Percentiles rank a stretch among this genome's conserved stretches.
Evolutionary conservation across 30 jellyfish, hydroid and myxozoan species (phyloP).

Genomic region (Pseudorhiza aurosa): DNA sequence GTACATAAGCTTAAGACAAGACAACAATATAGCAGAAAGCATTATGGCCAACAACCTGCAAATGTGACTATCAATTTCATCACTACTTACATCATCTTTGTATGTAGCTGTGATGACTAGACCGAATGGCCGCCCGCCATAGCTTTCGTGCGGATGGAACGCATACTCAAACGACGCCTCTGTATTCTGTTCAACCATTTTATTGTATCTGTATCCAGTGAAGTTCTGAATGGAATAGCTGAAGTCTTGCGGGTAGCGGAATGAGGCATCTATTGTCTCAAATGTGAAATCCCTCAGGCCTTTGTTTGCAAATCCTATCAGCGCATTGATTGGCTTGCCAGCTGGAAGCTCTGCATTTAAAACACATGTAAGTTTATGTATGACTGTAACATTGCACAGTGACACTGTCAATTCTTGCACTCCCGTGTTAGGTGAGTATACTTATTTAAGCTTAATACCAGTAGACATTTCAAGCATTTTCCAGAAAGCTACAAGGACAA

Average conservation of each 20-base stretch:
- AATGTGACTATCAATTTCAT: too few species aligned
- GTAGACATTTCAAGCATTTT: too few species aligned
- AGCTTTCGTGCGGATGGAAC: conserved; percentile 91
- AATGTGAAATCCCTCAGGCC: conserved; percentile 85
- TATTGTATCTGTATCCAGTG: conserved; percentile 85
- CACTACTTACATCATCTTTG: conserved; percentile 81
- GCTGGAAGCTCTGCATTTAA: conserved; percentile 79
- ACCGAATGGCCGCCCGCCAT: conserved; percentile 96
- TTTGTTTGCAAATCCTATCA: conserved; percentile 91
- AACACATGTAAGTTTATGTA: too few species aligned
- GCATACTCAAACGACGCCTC: conserved; percentile 87
- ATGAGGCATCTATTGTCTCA: conserved; percentile 91
- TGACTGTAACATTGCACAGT: too few species aligned
- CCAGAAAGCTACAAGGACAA: too few species aligned
- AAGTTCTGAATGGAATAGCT: conserved; percentile 86
- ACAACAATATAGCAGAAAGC: too few species aligned
- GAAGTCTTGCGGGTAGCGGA: conserved; percentile 94
- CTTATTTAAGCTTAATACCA: too few species aligned
- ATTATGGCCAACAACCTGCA: too few species aligned
- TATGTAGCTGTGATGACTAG: conserved; percentile 66
- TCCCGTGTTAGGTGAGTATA: too few species aligned
- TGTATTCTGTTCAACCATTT: conserved; percentile 54
- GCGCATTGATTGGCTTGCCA: conserved; percentile 84
- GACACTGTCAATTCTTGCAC: too few species aligned
- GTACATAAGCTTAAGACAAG: too few species aligned